A percentile compares a stretch with the other conserved stretches of the same genome.
Conservation (phyloP, 2,113 vertebrate species). For the Penelope pileata region DNA sequence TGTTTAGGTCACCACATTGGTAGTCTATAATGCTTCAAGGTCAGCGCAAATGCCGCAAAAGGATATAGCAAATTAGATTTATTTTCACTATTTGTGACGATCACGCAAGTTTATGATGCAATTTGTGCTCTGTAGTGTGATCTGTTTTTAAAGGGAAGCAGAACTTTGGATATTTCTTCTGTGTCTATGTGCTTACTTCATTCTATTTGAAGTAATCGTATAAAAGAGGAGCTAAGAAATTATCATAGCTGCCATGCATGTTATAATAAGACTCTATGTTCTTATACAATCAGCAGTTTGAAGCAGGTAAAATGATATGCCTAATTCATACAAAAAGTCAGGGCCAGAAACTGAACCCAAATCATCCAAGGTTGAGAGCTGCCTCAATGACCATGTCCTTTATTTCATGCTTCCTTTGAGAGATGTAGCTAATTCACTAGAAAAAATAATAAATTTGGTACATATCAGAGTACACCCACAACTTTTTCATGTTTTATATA, state of each 20-base stretch:
- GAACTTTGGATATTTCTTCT: neutral
- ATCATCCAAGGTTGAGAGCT: neutral
- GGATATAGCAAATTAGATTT: neutral
- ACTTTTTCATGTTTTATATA: neutral
- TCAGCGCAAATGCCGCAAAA: neutral
- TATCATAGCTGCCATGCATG: neutral
- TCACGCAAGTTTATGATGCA: neutral
- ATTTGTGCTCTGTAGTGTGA: neutral
- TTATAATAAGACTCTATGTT: neutral
- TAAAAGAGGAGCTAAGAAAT: neutral
- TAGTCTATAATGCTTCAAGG: neutral
- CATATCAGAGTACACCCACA: neutral
- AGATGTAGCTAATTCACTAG: neutral
- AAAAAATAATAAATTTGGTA: neutral
- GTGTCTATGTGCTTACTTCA: neutral
- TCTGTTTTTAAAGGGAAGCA: neutral
- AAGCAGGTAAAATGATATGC: neutral
- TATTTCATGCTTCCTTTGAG: neutral
- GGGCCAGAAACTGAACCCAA: neutral
- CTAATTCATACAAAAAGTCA: neutral
- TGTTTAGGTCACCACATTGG: neutral
- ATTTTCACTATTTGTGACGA: neutral
- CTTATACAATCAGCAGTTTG: neutral
- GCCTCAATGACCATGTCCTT: fast-evolving
- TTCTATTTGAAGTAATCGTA: neutral